A percentile compares a stretch with the other conserved stretches of the same genome.
phyloP scores from a whole-genome alignment of 1,140 invertebrate species.

The Agrypnia vestita region DNA sequence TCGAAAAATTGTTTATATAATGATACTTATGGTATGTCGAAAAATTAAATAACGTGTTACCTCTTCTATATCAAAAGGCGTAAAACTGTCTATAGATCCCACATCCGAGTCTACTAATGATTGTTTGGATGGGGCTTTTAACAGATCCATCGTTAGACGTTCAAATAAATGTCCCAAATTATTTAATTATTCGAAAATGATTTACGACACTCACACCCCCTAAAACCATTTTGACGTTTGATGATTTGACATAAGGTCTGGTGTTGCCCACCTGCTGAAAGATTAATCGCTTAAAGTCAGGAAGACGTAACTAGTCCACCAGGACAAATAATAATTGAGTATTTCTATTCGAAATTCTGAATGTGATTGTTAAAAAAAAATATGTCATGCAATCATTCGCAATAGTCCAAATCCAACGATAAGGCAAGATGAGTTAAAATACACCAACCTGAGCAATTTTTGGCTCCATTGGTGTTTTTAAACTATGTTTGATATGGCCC shows the following conservation, averaged over 20 bases:
- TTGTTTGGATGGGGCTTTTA: slow-evolving; percentile 74
- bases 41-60: slow-evolving; percentile 65
- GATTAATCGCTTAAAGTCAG: too few relatives aligned
- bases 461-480: too few relatives aligned
- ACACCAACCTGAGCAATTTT: too few relatives aligned
- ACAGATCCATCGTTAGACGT: slow-evolving; percentile 68
- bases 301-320: too few relatives aligned
- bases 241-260: slow-evolving; percentile 17
- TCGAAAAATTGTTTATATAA: slow-evolving; percentile 13
- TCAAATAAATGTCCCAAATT: not conserved
- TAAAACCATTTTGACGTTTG: slow-evolving; percentile 50
- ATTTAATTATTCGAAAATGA: not conserved
- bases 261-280: not conserved
- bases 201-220: slow-evolving; percentile 15
- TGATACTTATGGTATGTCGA: not conserved
- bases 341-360: too few relatives aligned
- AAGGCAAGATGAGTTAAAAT: too few relatives aligned
- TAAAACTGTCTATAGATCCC: slow-evolving; percentile 78
- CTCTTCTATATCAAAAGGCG: slow-evolving; percentile 80
- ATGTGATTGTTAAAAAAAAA: too few relatives aligned
- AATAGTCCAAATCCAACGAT: too few relatives aligned
- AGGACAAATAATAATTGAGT: too few relatives aligned
- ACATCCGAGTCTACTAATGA: slow-evolving; percentile 78
- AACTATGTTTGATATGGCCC: too few relatives aligned
- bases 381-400: too few relatives aligned